Evolutionary conservation across 53 echinoderm and acorn worm genomes (phyloP).

Genomic region (Antedon mediterranea): DNA sequence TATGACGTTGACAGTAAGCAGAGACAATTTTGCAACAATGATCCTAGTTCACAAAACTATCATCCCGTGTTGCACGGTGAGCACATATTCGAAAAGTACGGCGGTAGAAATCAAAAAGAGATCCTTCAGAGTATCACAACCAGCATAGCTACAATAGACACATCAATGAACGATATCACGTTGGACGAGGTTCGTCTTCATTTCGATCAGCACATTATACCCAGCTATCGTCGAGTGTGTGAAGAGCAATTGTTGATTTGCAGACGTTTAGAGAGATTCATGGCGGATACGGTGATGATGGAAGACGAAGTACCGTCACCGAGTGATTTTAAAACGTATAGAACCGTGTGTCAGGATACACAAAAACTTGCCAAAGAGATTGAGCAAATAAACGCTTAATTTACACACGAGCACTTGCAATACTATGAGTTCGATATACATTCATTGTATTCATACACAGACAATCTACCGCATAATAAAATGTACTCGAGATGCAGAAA

Average conservation of each 20-base stretch:
- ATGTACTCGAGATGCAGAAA: too few relatives aligned
- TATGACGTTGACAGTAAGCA: not conserved
- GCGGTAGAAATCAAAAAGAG: not conserved
- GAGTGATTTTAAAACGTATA: not conserved
- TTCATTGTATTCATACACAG: too few relatives aligned
- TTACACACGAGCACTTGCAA: too few relatives aligned
- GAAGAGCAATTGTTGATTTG: not conserved
- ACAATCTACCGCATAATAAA: too few relatives aligned
- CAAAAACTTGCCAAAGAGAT: not conserved
- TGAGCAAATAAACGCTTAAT: too few relatives aligned
- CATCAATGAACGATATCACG: not conserved
- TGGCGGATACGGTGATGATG: not conserved
- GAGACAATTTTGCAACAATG: not conserved
- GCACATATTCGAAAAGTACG: not conserved
- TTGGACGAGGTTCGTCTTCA: not conserved
- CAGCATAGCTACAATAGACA: not conserved
- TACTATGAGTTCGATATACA: too few relatives aligned
- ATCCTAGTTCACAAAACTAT: not conserved
- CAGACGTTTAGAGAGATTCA: not conserved
- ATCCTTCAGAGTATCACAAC: not conserved
- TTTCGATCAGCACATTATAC: not conserved
- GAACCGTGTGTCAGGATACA: not conserved
- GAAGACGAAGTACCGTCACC: not conserved
- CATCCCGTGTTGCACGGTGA: not conserved
- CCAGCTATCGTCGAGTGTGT: not conserved